Percentiles rank a stretch among this genome's conserved stretches.
Conservation (phyloP, 2,888 invertebrate species). For the Tipula helvola region DNA sequence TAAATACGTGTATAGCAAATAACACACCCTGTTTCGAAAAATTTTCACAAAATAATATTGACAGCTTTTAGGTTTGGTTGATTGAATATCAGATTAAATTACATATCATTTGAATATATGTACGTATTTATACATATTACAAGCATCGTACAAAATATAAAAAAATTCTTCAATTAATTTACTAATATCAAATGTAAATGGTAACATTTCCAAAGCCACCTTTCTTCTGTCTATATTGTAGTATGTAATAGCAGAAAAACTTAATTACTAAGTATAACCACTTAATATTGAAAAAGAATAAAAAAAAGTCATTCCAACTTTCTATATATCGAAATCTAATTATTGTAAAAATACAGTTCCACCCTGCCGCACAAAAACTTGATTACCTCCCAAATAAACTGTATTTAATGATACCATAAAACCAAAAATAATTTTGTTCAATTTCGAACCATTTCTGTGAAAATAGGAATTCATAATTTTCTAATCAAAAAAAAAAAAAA, state of each 20-base stretch:
- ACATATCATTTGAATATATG: not conserved
- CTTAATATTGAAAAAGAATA: not conserved
- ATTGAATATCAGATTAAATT: not conserved
- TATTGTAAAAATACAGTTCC: not conserved
- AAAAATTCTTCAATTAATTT: not conserved
- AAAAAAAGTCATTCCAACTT: not conserved
- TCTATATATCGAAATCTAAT: not conserved
- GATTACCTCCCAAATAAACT: not conserved
- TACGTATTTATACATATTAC: not conserved
- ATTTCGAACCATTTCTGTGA: not conserved
- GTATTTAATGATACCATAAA: not conserved
- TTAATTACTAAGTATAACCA: not conserved
- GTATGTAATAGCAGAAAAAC: not conserved
- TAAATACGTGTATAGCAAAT: not conserved
- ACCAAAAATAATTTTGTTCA: not conserved
- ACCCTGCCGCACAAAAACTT: not conserved
- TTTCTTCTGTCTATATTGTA: not conserved
- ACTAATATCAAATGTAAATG: too few species aligned
- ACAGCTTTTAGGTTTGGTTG: not conserved
- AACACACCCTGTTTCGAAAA: not conserved
- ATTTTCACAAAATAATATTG: not conserved
- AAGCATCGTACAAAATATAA: not conserved
- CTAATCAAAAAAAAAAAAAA: not conserved
- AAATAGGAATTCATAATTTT: not conserved
- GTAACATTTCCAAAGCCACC: not conserved